phyloP scores from a whole-genome alignment of 2,888 invertebrate species.

The Tachina fera region DNA sequence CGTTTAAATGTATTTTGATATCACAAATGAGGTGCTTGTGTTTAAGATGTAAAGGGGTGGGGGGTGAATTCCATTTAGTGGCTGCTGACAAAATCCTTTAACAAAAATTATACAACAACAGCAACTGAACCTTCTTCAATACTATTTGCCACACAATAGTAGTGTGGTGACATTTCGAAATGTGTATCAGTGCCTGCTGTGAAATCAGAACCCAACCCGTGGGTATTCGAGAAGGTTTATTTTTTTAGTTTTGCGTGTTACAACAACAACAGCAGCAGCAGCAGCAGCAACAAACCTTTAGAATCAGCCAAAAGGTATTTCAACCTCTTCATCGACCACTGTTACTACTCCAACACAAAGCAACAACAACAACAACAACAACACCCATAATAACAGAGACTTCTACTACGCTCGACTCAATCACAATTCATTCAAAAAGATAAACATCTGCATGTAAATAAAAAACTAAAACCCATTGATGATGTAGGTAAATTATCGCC shows the following conservation, averaged over 20 bases:
- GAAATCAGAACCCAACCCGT: conserved; percentile 72
- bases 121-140: conserved; percentile 11
- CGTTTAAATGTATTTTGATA: conserved; percentile 69
- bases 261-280: conserved; percentile 10
- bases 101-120: not conserved
- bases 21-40: conserved; percentile 62
- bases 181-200: conserved; percentile 71
- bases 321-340: conserved; percentile 45
- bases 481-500: conserved; percentile 82
- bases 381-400: conserved; percentile 16
- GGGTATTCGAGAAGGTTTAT: conserved; percentile 19
- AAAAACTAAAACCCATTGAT: conserved; percentile 72
- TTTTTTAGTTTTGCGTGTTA: not conserved
- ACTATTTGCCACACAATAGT: conserved; percentile 44
- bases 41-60: not conserved
- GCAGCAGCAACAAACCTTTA: conserved; percentile 13
- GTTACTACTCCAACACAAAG: conserved; percentile 11
- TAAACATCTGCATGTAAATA: conserved; percentile 72
- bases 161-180: conserved; percentile 38
- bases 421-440: conserved; percentile 72
- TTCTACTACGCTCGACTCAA: conserved; percentile 59
- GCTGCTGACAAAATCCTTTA: conserved; percentile 51
- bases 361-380: conserved; percentile 8
- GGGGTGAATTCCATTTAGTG: conserved; percentile 29
- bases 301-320: conserved; percentile 36